Percentiles rank a stretch among this genome's conserved stretches.
Evolutionary conservation across 2,797 vertebrate species (phyloP).

Genomic region (Cuculus canorus): DNA sequence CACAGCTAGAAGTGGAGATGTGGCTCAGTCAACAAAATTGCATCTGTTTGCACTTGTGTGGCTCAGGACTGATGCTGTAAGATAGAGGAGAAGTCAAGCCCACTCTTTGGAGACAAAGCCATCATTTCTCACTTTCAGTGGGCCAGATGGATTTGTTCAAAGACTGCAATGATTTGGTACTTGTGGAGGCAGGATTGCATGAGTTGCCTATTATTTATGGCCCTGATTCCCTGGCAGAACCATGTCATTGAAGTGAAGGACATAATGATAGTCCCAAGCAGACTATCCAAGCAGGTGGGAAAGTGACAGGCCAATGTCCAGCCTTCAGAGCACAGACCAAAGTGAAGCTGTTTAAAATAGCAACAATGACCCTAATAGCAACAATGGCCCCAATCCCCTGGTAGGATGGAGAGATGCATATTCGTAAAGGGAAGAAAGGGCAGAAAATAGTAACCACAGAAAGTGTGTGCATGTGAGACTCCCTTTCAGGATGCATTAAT

Average conservation of each 20-base stretch:
- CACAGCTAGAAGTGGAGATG: background rate
- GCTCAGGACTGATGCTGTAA: background rate
- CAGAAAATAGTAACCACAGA: conserved; percentile 36
- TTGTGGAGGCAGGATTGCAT: conserved; percentile 11
- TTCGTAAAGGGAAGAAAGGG: conserved; percentile 39
- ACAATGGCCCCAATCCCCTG: conserved; percentile 29
- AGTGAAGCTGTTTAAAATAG: conserved; percentile 46
- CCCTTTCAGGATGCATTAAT: conserved; percentile 52
- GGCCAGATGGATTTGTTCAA: background rate
- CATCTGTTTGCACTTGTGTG: background rate
- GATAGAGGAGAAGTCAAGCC: background rate
- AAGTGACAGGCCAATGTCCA: conserved; percentile 29
- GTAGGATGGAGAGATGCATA: conserved; percentile 49
- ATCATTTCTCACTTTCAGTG: background rate
- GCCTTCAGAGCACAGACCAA: conserved; percentile 53
- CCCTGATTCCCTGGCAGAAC: background rate
- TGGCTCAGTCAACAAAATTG: background rate
- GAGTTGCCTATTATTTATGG: conserved; percentile 15
- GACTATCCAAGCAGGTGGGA: conserved; percentile 56
- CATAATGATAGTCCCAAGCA: conserved; percentile 64
- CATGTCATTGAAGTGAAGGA: conserved; percentile 42
- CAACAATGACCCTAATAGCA: conserved; percentile 61
- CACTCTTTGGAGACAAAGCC: background rate
- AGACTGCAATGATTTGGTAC: conserved; percentile 11
- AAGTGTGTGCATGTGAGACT: conserved; percentile 14